A percentile compares a stretch with the other conserved stretches of the same genome.
Evolutionary conservation across 2,113 vertebrate genomes (phyloP).

Genomic region (Furnarius figulus): DNA sequence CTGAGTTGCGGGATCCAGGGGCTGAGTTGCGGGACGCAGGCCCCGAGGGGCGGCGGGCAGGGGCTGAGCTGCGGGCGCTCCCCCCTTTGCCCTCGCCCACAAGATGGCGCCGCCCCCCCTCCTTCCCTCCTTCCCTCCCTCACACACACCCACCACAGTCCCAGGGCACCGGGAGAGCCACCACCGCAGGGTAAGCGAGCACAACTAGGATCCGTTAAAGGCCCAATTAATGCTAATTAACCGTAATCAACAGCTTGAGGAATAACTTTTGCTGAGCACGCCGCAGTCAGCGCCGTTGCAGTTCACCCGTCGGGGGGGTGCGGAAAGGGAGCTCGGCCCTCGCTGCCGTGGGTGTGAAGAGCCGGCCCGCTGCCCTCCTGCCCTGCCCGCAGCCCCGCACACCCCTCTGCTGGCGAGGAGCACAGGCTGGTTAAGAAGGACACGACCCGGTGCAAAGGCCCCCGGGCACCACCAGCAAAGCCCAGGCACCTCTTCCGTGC

Average conservation of each 20-base stretch:
- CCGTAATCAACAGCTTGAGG: not conserved
- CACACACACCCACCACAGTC: not conserved
- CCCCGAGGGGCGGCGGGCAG: not conserved
- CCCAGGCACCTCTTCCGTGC: not conserved
- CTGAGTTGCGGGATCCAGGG: no score
- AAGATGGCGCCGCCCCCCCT: constrained; percentile 38
- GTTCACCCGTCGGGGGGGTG: not conserved
- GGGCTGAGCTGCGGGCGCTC: no score
- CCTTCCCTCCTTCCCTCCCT: not conserved
- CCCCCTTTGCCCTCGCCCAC: not conserved
- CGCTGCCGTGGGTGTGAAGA: not conserved
- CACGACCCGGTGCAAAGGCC: not conserved
- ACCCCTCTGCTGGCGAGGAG: no score
- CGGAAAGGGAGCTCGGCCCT: no score
- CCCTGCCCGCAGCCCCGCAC: no score
- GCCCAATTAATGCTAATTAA: constrained; percentile 37
- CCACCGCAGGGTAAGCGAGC: not conserved
- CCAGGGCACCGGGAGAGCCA: not conserved
- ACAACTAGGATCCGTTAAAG: not conserved
- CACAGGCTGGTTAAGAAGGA: not conserved
- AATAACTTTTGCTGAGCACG: not conserved
- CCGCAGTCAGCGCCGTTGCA: not conserved
- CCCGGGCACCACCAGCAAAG: not conserved
- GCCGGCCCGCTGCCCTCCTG: not conserved
- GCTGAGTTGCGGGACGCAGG: no score